Conservation (phyloP, 2,888 invertebrate species). For the Aleiodes testaceus region DNA sequence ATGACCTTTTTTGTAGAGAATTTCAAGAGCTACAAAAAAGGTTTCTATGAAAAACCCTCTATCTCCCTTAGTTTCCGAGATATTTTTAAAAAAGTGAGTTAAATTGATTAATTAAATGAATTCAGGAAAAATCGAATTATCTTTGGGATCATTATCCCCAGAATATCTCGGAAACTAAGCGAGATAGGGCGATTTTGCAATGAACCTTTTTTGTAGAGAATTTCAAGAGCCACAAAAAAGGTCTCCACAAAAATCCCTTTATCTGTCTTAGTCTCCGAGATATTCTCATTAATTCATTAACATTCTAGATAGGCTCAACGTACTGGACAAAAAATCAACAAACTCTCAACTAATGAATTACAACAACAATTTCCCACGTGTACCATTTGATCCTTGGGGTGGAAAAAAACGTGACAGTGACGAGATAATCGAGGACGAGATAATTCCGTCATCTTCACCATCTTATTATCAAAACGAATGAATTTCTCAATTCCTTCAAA, state of each 20-base stretch:
- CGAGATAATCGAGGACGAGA: background rate
- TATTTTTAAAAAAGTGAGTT: no score
- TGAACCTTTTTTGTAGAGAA: no score
- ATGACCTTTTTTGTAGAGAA: no score
- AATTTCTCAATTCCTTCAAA: background rate
- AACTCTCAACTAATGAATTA: background rate
- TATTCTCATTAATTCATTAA: background rate
- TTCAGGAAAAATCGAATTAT: no score
- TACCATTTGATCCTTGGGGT: conserved; percentile 47
- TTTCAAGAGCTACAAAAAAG: no score
- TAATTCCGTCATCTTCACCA: conserved; percentile 9
- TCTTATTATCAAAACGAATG: conserved; percentile 11
- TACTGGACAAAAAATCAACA: background rate
- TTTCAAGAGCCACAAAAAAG: no score
- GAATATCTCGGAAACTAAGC: no score
- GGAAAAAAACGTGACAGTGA: conserved; percentile 39
- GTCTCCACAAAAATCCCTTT: no score
- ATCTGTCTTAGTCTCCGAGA: no score
- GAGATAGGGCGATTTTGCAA: no score
- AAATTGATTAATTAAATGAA: background rate
- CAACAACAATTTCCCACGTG: conserved; percentile 35
- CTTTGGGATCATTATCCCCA: background rate
- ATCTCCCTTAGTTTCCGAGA: no score
- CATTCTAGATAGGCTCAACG: background rate
- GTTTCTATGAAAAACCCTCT: no score